phyloP scores from a whole-genome alignment of 2,113 vertebrate species.

The Sardina pilchardus region DNA sequence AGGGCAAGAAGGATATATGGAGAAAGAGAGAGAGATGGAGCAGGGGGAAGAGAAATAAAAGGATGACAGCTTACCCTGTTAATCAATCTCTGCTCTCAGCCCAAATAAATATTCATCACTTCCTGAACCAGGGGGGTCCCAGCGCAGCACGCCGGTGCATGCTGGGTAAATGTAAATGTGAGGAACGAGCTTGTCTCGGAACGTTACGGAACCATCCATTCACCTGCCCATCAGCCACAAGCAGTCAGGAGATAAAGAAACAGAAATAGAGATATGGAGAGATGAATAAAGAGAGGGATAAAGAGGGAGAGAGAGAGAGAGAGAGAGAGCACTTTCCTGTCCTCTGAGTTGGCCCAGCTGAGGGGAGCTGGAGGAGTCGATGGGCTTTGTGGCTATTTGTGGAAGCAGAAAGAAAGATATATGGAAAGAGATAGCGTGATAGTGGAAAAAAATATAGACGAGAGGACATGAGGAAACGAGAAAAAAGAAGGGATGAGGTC shows the following conservation, averaged over 20 bases:
- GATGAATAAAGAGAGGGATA: neutral
- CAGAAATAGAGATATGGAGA: neutral
- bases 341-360: too few relatives aligned
- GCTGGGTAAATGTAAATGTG: conserved; percentile 64
- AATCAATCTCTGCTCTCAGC: conserved; percentile 52
- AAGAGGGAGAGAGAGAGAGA: neutral
- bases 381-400: neutral
- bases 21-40: neutral
- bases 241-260: neutral
- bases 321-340: neutral
- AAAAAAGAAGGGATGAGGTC: neutral
- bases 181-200: conserved; percentile 71
- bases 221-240: conserved; percentile 55
- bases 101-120: conserved; percentile 71
- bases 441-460: neutral
- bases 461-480: neutral
- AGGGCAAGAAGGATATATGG: conserved; percentile 19
- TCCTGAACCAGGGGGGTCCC: conserved; percentile 53
- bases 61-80: conserved; percentile 49
- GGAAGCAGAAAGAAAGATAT: neutral
- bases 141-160: conserved; percentile 53
- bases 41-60: neutral
- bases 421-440: neutral
- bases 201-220: conserved; percentile 63
- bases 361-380: neutral